These are phyloP conservation scores for Aptenodytes forsteri DNA, from an alignment of 2,113 vertebrate species.

Conservation along the genomic window DNA sequence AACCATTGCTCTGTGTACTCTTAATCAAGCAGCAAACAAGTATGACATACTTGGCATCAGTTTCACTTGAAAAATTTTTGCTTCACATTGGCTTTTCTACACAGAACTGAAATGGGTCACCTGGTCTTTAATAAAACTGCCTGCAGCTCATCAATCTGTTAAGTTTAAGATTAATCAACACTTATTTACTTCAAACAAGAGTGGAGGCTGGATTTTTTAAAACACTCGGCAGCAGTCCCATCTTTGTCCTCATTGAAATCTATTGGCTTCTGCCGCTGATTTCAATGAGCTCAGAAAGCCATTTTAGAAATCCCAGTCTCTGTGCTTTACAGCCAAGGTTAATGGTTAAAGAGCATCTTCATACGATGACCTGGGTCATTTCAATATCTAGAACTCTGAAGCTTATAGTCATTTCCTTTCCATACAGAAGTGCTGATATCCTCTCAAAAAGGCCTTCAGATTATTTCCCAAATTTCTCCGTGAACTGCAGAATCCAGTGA, in stretches of 20 bases:
- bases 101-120: neutral
- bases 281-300: neutral
- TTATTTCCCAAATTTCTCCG: neutral
- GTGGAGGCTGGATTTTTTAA: neutral
- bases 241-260: neutral
- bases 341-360: neutral
- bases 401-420: neutral
- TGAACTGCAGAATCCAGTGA: neutral
- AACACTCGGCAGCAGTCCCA: neutral
- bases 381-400: neutral
- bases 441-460: neutral
- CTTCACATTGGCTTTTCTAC: neutral
- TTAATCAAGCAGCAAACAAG: neutral
- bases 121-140: neutral
- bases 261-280: neutral
- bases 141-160: neutral
- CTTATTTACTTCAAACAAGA: conserved; percentile 21
- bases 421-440: neutral
- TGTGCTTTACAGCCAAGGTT: neutral
- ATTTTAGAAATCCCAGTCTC: neutral
- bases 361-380: neutral
- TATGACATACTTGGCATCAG: neutral
- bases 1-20: neutral
- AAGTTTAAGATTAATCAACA: conserved; percentile 7
- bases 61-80: neutral